A percentile compares a stretch with the other conserved stretches of the same genome.
Conservation (phyloP, 2,888 invertebrate genomes). For the Oxyscelio sp. region DNA sequence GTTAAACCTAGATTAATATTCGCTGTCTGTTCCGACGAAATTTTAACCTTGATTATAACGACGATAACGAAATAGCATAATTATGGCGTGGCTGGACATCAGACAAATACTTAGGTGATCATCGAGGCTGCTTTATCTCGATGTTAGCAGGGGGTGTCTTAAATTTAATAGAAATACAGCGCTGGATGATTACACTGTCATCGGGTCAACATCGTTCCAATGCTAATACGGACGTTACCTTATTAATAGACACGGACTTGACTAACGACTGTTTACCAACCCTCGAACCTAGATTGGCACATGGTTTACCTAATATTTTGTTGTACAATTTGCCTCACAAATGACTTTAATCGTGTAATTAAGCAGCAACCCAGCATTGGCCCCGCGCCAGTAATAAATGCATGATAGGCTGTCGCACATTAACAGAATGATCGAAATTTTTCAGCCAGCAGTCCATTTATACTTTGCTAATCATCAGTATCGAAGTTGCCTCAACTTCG, state of each 20-base stretch:
- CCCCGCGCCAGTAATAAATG: constrained; percentile 45
- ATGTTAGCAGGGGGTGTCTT: no score
- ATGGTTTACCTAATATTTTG: constrained; percentile 41
- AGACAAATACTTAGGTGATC: no score
- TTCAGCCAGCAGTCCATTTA: constrained; percentile 16
- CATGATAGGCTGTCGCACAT: constrained; percentile 36
- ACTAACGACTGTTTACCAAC: constrained; percentile 44
- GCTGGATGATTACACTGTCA: no score
- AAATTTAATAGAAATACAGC: no score
- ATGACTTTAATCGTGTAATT: constrained; percentile 56
- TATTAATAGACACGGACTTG: constrained; percentile 34
- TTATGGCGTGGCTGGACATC: no score
- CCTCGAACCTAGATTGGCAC: constrained; percentile 29
- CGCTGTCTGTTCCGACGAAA: no score
- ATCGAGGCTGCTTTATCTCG: no score
- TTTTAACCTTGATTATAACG: no score
- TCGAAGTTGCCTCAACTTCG: no score
- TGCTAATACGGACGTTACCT: constrained; percentile 15
- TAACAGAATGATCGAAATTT: constrained; percentile 41
- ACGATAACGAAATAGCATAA: no score
- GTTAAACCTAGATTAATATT: no score
- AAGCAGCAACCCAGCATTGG: constrained; percentile 46
- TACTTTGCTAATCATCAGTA: constrained; percentile 46
- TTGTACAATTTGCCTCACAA: constrained; percentile 40
- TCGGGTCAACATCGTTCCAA: constrained; percentile 22